Evolutionary conservation across 30 jellyfish, hydroid and myxozoan genomes (phyloP).

Genomic region (Pseudorhiza aurosa): DNA sequence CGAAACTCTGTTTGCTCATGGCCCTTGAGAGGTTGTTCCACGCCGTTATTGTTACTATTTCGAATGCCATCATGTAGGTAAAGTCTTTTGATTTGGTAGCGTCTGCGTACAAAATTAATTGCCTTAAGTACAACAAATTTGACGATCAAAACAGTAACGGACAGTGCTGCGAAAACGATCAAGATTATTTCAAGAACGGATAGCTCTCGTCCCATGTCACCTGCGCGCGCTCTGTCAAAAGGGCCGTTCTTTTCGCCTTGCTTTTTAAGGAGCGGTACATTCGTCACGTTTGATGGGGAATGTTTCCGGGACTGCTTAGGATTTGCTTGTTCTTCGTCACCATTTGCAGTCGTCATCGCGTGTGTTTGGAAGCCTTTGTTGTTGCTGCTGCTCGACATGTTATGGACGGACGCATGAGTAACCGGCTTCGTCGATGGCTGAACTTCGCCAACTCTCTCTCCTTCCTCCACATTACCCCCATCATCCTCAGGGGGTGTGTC

Average conservation of each 20-base stretch:
- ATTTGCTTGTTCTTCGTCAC: neutral
- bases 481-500: conserved; percentile 30
- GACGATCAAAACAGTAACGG: conserved; percentile 55
- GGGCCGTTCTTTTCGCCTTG: neutral
- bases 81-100: conserved; percentile 65
- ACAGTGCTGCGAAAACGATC: conserved; percentile 80
- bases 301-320: neutral
- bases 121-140: conserved; percentile 67
- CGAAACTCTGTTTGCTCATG: conserved; percentile 54
- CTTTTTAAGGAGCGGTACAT: neutral
- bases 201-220: conserved; percentile 15
- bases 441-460: neutral
- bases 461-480: neutral
- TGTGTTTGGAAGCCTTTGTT: neutral
- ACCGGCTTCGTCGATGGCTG: neutral
- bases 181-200: conserved; percentile 67
- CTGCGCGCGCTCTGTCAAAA: neutral
- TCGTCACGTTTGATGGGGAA: neutral
- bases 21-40: conserved; percentile 17
- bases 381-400: neutral
- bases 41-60: conserved; percentile 14
- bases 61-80: conserved; percentile 24
- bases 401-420: neutral
- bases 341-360: neutral
- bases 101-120: conserved; percentile 49